Conservation (phyloP, 2,113 vertebrate species). For the Meleagris gallopavo region DNA sequence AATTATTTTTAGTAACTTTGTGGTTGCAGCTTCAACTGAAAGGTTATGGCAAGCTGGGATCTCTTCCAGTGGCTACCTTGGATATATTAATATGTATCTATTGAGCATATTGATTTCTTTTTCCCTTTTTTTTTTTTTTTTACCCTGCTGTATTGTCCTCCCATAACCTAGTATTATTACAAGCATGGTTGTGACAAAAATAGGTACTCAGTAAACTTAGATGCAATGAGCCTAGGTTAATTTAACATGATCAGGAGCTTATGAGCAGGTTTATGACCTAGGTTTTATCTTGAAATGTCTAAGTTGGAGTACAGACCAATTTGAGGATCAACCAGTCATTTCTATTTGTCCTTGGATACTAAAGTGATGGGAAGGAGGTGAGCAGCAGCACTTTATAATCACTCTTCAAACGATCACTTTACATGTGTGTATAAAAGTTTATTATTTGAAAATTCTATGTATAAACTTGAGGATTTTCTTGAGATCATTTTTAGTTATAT, state of each 20-base stretch:
- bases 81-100: neutral
- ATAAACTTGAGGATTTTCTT: slow-evolving; percentile 52
- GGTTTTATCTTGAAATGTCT: slow-evolving; percentile 4
- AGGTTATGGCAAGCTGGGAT: neutral
- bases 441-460: slow-evolving; percentile 28
- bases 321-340: neutral
- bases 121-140: neutral
- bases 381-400: neutral
- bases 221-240: neutral
- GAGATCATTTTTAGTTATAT: neutral
- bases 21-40: neutral
- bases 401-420: neutral
- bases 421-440: slow-evolving; percentile 9
- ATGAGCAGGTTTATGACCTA: neutral
- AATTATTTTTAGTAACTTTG: neutral
- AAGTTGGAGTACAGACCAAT: neutral
- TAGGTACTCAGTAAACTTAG: neutral
- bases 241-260: slow-evolving; percentile 1
- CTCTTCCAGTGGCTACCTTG: neutral
- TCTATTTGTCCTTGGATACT: neutral
- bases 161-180: neutral
- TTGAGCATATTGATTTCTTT: slow-evolving; percentile 11
- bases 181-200: slow-evolving; percentile 1
- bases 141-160: neutral
- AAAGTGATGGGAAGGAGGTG: neutral